Percentiles rank a stretch among this genome's conserved stretches.
Conservation (phyloP, 1,140 invertebrate species). For the Macrosteles quadrilineatus region DNA sequence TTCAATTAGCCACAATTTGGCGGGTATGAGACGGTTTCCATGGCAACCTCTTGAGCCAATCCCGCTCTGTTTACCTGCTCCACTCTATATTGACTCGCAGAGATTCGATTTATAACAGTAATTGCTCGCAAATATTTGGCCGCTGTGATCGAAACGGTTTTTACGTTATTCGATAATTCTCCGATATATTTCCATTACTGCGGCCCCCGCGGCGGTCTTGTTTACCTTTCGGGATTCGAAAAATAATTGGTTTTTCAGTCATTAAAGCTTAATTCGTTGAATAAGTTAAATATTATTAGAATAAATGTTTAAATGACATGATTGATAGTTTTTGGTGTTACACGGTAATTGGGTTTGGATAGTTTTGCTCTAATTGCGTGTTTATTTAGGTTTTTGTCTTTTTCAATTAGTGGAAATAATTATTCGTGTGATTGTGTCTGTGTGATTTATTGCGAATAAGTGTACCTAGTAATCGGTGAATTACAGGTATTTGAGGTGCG, state of each 20-base stretch:
- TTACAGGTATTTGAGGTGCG: too few relatives aligned
- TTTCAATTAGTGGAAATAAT: too few relatives aligned
- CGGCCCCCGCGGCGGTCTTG: neutral
- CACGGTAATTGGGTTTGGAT: too few relatives aligned
- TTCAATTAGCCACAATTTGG: conserved; percentile 24
- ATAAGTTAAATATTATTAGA: conserved; percentile 22
- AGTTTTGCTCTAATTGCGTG: too few relatives aligned
- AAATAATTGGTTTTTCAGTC: conserved; percentile 21
- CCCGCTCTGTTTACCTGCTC: neutral
- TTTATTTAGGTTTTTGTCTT: too few relatives aligned
- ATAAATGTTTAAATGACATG: neutral
- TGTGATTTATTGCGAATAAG: too few relatives aligned
- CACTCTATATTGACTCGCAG: too few relatives aligned
- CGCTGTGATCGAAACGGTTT: conserved; percentile 9
- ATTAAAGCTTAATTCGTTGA: neutral
- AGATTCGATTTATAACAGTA: conserved; percentile 21
- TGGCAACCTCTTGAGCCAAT: conserved; percentile 9
- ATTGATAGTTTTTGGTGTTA: too few relatives aligned
- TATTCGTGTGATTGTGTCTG: too few relatives aligned
- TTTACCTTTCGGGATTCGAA: conserved; percentile 1
- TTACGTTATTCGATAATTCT: conserved; percentile 26
- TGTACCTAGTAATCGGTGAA: too few relatives aligned
- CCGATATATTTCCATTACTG: conserved; percentile 15
- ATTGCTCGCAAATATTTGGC: conserved; percentile 19
- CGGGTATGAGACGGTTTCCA: conserved; percentile 11